phyloP scores from a whole-genome alignment of 35 echinoderm and acorn worm species.

The Acanthaster planci region DNA sequence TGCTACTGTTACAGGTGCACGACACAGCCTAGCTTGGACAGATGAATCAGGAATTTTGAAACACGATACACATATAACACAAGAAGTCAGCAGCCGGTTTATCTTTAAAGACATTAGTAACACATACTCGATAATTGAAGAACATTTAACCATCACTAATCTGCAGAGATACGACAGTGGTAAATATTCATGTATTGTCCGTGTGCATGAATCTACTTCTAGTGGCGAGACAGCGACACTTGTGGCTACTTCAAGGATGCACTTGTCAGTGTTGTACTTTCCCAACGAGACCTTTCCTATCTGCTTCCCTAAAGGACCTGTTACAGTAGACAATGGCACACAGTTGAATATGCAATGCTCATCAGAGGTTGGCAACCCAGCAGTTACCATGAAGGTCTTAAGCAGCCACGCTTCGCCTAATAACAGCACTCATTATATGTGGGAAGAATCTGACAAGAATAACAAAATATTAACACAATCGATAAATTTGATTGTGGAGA shows the following conservation, averaged over 20 bases:
- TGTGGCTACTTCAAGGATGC: neutral
- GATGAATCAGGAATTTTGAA: neutral
- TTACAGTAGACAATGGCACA: too few species aligned
- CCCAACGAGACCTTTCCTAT: neutral
- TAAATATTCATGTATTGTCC: neutral
- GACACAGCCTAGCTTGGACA: neutral
- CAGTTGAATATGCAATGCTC: too few species aligned
- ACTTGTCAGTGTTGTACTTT: slow-evolving; percentile 16
- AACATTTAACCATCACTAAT: neutral
- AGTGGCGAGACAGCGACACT: too few species aligned
- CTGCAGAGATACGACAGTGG: neutral
- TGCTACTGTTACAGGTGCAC: neutral
- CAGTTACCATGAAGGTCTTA: too few species aligned
- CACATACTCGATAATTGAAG: neutral
- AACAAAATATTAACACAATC: too few species aligned
- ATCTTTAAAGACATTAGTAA: neutral
- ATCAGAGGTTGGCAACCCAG: too few species aligned
- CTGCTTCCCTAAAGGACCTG: too few species aligned
- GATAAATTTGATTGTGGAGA: too few species aligned
- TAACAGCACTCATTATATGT: neutral
- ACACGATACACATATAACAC: neutral
- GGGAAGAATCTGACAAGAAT: too few species aligned
- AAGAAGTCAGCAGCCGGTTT: neutral
- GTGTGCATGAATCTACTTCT: too few species aligned
- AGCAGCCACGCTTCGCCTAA: too few species aligned